A percentile compares a stretch with the other conserved stretches of the same genome.
phyloP scores from a whole-genome alignment of 1,140 invertebrate species.

The Lethrus apterus region DNA sequence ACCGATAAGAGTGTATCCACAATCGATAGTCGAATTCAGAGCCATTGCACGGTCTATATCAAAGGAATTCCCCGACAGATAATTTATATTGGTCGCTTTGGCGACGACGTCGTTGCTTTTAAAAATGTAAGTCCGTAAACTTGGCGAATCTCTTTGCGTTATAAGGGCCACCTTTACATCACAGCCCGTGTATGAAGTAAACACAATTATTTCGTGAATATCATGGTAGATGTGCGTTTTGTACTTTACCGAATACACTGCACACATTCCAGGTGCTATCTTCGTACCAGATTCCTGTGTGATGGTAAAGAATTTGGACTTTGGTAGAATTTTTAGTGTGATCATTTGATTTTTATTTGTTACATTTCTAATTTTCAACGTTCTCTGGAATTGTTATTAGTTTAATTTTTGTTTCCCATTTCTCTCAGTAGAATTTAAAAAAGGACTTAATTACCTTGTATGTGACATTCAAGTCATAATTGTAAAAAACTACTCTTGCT shows the following conservation, averaged over 20 bases:
- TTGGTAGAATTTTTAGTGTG: conserved; percentile 14
- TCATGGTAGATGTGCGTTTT: conserved; percentile 20
- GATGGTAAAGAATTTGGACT: conserved; percentile 16
- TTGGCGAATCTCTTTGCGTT: conserved; percentile 20
- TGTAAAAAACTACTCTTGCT: conserved; percentile 10
- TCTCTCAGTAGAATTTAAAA: too few relatives aligned
- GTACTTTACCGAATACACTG: conserved; percentile 21
- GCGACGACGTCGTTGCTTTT: conserved; percentile 1
- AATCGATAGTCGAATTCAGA: conserved; percentile 29
- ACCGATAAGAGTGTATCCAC: conserved; percentile 27
- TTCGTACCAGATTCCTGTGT: conserved; percentile 9
- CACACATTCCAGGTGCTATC: conserved; percentile 27
- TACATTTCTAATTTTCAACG: conserved; percentile 23
- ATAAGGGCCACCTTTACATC: conserved; percentile 17
- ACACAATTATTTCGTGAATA: conserved; percentile 15
- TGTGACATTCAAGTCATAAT: conserved; percentile 15
- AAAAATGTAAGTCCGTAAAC: conserved; percentile 11
- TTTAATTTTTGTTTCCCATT: too few relatives aligned
- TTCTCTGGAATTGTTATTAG: conserved; percentile 20
- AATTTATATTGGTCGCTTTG: background rate
- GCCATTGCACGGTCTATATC: conserved; percentile 17
- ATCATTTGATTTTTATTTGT: conserved; percentile 16
- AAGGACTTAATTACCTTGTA: conserved; percentile 16
- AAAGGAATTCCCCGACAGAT: conserved; percentile 12
- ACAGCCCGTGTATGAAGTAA: conserved; percentile 18